These are phyloP conservation scores for Solenodon paradoxus DNA, from an alignment of 2,113 vertebrate genomes.

Conservation along the genomic window DNA sequence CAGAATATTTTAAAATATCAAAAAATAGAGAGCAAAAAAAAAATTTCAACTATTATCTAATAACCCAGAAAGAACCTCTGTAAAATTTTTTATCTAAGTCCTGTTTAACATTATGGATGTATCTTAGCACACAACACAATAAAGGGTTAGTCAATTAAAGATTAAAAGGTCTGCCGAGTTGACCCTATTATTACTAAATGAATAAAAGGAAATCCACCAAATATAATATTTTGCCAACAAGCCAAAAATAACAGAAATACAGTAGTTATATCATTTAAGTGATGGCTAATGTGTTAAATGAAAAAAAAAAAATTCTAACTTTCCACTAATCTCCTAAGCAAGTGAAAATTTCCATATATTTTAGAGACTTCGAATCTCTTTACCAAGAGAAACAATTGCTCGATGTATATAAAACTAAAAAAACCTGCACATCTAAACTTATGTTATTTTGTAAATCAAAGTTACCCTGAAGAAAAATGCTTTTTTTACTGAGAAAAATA, in stretches of 20 bases:
- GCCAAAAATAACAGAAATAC: conserved; percentile 64
- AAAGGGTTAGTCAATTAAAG: conserved; percentile 34
- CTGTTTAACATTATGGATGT: background rate
- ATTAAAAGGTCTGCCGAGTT: conserved; percentile 10
- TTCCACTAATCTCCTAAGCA: background rate
- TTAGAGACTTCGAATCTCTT: conserved; percentile 6
- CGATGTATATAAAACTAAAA: conserved; percentile 47
- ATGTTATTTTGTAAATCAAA: no score
- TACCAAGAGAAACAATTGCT: conserved; percentile 43
- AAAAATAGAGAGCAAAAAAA: background rate
- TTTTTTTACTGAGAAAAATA: no score
- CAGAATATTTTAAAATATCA: background rate
- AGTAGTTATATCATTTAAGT: conserved; percentile 48
- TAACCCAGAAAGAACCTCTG: background rate
- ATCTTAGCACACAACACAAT: background rate
- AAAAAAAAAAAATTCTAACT: conserved; percentile 39
- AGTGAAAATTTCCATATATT: background rate
- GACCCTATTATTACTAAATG: conserved; percentile 40
- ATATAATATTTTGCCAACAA: conserved; percentile 31
- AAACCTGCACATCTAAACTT: no score
- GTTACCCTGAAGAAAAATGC: no score
- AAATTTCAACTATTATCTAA: background rate
- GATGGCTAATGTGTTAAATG: conserved; percentile 10
- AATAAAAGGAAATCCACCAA: conserved; percentile 54
- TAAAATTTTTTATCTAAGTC: background rate